Percentiles rank a stretch among this genome's conserved stretches.
Evolutionary conservation across 64 coral and sea anemone species (phyloP).

Genomic region (Dendronephthya gigantea): DNA sequence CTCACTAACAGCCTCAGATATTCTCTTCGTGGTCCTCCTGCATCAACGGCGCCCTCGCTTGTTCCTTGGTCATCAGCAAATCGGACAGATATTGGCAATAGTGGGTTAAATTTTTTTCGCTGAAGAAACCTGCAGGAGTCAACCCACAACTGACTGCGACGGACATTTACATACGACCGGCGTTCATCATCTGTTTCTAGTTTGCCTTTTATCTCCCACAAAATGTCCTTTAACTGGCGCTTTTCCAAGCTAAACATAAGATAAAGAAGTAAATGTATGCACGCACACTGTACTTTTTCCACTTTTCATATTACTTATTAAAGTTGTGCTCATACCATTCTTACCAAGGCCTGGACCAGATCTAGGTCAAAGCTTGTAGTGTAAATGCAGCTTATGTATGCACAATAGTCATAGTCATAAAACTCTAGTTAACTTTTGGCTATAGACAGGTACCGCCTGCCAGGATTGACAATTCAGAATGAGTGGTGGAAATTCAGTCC

Average conservation of each 20-base stretch:
- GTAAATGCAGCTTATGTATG: too few species aligned
- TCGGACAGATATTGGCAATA: conserved; percentile 17
- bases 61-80: conserved; percentile 35
- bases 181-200: neutral
- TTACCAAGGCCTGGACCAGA: too few species aligned
- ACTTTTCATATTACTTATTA: neutral
- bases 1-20: conserved; percentile 28
- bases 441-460: too few species aligned
- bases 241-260: neutral
- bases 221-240: neutral
- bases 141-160: neutral
- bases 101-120: conserved; percentile 11
- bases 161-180: neutral
- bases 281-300: neutral
- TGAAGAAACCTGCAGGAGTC: conserved; percentile 20
- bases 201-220: neutral
- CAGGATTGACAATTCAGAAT: too few species aligned
- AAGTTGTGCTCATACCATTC: too few species aligned
- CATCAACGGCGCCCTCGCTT: conserved; percentile 32
- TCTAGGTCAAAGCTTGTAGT: too few species aligned
- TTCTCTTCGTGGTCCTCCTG: conserved; percentile 27
- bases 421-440: too few species aligned
- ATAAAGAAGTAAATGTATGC: neutral
- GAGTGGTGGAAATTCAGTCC: too few species aligned
- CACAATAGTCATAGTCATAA: neutral